phyloP scores from a whole-genome alignment of 2,113 vertebrate species.

The Phoxinus phoxinus region DNA sequence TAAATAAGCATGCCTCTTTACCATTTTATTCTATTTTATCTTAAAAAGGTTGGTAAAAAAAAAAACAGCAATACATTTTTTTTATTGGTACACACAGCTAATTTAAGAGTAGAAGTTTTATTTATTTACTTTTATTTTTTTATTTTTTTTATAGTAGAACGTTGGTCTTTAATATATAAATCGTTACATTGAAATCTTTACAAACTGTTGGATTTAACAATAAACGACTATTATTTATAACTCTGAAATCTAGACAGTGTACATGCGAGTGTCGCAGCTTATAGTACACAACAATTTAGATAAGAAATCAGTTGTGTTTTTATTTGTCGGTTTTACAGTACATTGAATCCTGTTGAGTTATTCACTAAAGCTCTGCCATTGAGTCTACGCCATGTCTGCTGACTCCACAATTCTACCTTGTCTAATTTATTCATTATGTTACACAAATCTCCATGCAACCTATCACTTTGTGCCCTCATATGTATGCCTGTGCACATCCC shows the following conservation, averaged over 20 bases:
- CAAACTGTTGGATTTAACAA: not conserved
- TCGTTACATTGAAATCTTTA: not conserved
- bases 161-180: too few species aligned
- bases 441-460: constrained; percentile 21
- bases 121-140: too few species aligned
- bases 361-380: not conserved
- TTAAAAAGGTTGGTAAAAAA: not conserved
- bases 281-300: too few species aligned
- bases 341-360: constrained; percentile 6
- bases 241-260: not conserved
- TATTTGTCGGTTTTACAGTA: not conserved
- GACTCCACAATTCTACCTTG: constrained; percentile 19
- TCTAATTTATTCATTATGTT: constrained; percentile 37
- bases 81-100: too few species aligned
- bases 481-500: constrained; percentile 45
- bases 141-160: too few species aligned
- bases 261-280: too few species aligned
- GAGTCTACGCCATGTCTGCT: constrained; percentile 15
- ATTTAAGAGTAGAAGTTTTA: too few species aligned
- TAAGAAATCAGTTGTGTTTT: not conserved
- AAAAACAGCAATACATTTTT: not conserved
- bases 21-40: not conserved
- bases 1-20: not conserved
- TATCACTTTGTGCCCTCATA: constrained; percentile 25
- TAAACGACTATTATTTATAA: not conserved